Base-by-base conservation (phyloP, 2,113 vertebrate species). In the Triplophysa siluroides region DNA sequence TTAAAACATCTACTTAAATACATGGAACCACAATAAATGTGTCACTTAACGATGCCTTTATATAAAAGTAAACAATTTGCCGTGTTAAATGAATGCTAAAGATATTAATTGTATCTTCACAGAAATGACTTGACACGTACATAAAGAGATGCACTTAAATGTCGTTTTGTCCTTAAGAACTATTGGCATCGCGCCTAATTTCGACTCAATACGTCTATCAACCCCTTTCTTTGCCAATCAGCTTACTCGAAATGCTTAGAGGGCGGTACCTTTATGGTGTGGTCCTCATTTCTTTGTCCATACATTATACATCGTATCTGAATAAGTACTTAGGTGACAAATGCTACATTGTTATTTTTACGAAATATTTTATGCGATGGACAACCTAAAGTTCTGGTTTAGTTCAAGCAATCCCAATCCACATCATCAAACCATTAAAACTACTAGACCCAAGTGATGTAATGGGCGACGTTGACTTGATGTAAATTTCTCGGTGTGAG, bases 131-230 rank as follows among this genome's bases (percentile, higher is more conserved):
- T 6, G 6, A n/a, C 54, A 18, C 8, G 19, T 1, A 21, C 54
- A 56, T 56, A 8, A n/a, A n/a, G 19, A 56, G 21, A 43, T 18
- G 56, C 56, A 64, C 6, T 23, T 50, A 64, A 38, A 52, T 52
- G 4, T 33, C 6, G 21, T 38, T 65, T 19, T 41, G 33, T 26
- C 78, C 50, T 63, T 16, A 61, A 11, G 63, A 56, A 64, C 72
- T 26, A 8, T 21, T 80, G 33, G 60, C 38, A 43, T 45, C 45
- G 56, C 66, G 61, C 64, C 33, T 68, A 50, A 58, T 38, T 43
- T 72, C 29, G 68, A 71, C 69, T 24, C 56, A 70, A 63, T 61
- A 68, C 83, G 81, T 65, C 79, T 58, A 61, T 83, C 88, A 86
- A 84, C 80, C 78, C 43, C n/a, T 19, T 45, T 2, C 45, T 64